phyloP scores from a whole-genome alignment of 2,888 invertebrate species.

The Physocephala rufipes region DNA sequence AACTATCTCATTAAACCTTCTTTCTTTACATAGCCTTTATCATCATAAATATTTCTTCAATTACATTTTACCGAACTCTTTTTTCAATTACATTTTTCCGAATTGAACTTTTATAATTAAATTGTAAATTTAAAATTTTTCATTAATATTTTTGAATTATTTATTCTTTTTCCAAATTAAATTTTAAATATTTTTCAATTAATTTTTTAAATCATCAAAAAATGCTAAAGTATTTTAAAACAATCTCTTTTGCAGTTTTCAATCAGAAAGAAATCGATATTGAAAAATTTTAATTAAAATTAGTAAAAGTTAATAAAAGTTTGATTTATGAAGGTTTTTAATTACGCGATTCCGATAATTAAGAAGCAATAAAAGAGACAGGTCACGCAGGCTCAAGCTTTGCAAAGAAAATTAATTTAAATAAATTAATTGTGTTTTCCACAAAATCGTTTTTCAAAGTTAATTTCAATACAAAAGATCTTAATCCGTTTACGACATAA shows the following conservation, averaged over 20 bases:
- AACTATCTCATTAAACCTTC: no score
- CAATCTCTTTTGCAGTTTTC: not conserved
- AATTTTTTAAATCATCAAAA: conserved; percentile 15
- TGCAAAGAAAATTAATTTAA: conserved; percentile 27
- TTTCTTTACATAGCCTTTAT: no score
- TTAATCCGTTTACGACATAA: conserved; percentile 23
- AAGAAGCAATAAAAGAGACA: not conserved
- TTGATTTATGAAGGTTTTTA: not conserved
- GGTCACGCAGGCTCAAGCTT: not conserved
- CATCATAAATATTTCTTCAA: no score
- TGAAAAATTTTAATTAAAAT: not conserved
- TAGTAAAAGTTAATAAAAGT: conserved; percentile 4
- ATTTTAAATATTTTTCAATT: no score
- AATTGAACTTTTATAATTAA: no score
- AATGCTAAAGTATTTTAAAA: conserved; percentile 12
- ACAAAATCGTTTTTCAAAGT: conserved; percentile 1
- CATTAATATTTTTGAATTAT: no score
- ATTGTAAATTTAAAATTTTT: no score
- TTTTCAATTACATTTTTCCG: no score
- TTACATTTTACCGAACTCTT: no score
- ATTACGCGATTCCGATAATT: no score
- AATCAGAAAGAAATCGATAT: not conserved
- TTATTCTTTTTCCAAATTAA: no score
- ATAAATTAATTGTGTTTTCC: conserved; percentile 24
- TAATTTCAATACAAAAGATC: conserved; percentile 17